Conservation (phyloP, 1,140 invertebrate species). For the Lepidurus apus region DNA sequence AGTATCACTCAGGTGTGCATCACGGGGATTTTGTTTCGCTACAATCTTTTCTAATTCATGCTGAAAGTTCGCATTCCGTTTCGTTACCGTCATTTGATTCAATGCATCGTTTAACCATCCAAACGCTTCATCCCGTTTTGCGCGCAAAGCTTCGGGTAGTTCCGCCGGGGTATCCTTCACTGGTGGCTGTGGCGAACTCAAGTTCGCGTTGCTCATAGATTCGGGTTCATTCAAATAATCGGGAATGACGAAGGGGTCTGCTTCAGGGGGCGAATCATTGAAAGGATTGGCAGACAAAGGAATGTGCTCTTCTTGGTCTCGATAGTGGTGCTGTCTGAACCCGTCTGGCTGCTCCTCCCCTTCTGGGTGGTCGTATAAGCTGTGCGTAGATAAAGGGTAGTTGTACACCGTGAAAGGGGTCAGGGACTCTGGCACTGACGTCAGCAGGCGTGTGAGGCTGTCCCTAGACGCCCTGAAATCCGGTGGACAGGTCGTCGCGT, state of each 20-base stretch:
- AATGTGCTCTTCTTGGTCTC: background rate
- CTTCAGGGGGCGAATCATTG: slow-evolving; percentile 22
- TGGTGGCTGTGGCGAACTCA: slow-evolving; percentile 34
- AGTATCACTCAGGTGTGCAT: background rate
- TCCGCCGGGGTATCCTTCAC: background rate
- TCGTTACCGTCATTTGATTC: slow-evolving; percentile 32
- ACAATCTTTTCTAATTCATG: slow-evolving; percentile 33
- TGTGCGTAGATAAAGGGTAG: background rate
- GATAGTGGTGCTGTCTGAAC: background rate
- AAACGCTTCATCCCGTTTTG: slow-evolving; percentile 41
- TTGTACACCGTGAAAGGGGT: background rate
- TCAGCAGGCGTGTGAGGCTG: background rate
- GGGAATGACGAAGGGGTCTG: slow-evolving; percentile 30
- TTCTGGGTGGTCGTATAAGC: background rate
- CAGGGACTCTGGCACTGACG: background rate
- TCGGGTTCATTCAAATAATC: slow-evolving; percentile 1
- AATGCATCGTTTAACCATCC: slow-evolving; percentile 40
- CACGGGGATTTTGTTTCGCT: slow-evolving; percentile 25
- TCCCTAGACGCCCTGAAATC: background rate
- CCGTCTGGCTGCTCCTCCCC: background rate
- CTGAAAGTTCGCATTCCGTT: slow-evolving; percentile 30
- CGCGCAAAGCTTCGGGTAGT: slow-evolving; percentile 36
- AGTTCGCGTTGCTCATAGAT: slow-evolving; percentile 30
- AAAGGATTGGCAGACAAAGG: slow-evolving; percentile 11
- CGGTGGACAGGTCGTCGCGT: background rate